A percentile compares a stretch with the other conserved stretches of the same genome.
phyloP scores from a whole-genome alignment of 2,888 invertebrate species.

The Gari tellinella region DNA sequence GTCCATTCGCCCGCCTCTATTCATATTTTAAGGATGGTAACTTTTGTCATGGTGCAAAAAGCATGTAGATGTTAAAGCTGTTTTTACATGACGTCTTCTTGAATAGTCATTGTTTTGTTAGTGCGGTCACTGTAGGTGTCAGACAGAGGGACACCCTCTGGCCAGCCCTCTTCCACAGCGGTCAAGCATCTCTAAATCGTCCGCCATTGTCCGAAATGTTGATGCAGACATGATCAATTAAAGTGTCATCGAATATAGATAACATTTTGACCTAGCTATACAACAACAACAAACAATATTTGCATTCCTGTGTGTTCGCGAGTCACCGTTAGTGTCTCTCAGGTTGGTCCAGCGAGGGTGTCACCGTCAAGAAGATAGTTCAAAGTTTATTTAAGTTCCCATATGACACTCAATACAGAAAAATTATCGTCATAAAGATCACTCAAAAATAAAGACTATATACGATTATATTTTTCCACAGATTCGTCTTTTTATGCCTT shows the following conservation, averaged over 20 bases:
- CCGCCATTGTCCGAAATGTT: constrained; percentile 31
- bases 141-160: constrained; percentile 24
- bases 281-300: constrained; percentile 34
- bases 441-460: no score
- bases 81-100: background rate
- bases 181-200: constrained; percentile 10
- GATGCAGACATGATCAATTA: constrained; percentile 53
- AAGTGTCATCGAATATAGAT: constrained; percentile 52
- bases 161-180: constrained; percentile 25
- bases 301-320: background rate
- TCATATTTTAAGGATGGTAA: no score
- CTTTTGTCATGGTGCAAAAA: no score
- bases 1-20: no score
- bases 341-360: no score
- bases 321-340: no score
- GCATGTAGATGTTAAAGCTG: no score
- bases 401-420: no score
- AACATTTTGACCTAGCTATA: constrained; percentile 36
- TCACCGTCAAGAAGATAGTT: no score
- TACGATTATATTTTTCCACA: no score
- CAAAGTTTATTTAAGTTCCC: constrained; percentile 4
- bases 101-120: constrained; percentile 9
- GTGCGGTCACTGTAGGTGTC: constrained; percentile 31
- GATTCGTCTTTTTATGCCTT: no score
- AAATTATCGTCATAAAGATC: no score